Evolutionary conservation across 2,797 vertebrate genomes (phyloP).

Genomic region (Gambusia yucatana): DNA sequence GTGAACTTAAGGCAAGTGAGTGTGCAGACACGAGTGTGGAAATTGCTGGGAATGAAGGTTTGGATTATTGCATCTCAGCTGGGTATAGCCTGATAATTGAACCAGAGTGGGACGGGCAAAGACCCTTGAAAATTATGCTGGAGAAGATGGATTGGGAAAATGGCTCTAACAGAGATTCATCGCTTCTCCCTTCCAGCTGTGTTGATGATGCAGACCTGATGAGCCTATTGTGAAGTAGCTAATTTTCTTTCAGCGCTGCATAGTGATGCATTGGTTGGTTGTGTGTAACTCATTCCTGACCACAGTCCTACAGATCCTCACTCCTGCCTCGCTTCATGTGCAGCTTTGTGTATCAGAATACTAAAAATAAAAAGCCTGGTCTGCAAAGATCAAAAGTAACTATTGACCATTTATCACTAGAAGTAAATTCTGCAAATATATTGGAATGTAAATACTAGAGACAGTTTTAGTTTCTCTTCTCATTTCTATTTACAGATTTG

Average conservation of each 20-base stretch:
- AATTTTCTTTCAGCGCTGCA: conserved; percentile 53
- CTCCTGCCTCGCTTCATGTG: conserved; percentile 8
- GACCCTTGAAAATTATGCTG: conserved; percentile 75
- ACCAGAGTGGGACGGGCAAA: conserved; percentile 70
- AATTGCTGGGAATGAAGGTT: conserved; percentile 86
- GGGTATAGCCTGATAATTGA: conserved; percentile 82
- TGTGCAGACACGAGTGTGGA: conserved; percentile 82
- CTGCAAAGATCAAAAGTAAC: not conserved
- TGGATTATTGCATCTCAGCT: conserved; percentile 86
- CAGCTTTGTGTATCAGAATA: conserved; percentile 8
- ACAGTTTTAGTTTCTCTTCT: not conserved
- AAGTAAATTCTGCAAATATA: not conserved
- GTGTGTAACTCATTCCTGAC: conserved; percentile 18
- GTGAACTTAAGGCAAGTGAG: conserved; percentile 77
- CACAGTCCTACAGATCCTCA: not conserved
- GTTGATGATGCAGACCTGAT: conserved; percentile 74
- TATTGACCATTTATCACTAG: not conserved
- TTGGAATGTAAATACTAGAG: not conserved
- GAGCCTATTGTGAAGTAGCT: conserved; percentile 59
- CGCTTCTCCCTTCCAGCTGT: conserved; percentile 65
- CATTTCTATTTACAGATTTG: not conserved
- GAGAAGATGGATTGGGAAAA: conserved; percentile 75
- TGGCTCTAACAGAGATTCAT: conserved; percentile 66
- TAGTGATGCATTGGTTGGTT: conserved; percentile 37
- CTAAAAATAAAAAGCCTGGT: not conserved